phyloP scores from a whole-genome alignment of 2,797 vertebrate genomes.

The Allobates femoralis region DNA sequence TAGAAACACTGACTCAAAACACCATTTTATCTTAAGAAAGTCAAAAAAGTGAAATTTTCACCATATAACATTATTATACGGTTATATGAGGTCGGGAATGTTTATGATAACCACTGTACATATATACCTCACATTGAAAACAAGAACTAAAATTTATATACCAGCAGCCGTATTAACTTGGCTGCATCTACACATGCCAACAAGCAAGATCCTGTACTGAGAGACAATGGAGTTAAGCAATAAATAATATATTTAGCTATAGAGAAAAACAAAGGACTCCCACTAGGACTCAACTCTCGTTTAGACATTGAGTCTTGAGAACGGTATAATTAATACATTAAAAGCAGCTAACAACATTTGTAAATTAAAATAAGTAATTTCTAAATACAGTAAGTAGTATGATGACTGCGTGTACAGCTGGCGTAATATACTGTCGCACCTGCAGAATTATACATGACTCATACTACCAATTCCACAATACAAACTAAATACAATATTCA shows the following conservation, averaged over 20 bases:
- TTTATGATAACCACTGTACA: not conserved
- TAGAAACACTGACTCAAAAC: too few relatives aligned
- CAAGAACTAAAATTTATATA: not conserved
- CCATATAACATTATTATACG: not conserved
- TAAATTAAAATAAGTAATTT: conserved; percentile 7
- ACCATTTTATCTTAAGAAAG: too few relatives aligned
- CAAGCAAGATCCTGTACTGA: not conserved
- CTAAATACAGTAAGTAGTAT: not conserved
- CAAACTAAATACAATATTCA: too few relatives aligned
- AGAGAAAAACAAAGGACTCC: conserved; percentile 25
- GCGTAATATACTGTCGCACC: too few relatives aligned
- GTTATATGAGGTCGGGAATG: not conserved
- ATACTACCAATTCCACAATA: too few relatives aligned
- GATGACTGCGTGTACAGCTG: not conserved
- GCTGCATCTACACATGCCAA: not conserved
- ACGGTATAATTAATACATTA: conserved; percentile 29
- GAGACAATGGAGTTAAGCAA: not conserved
- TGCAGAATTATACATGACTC: not conserved
- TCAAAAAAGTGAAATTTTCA: not conserved
- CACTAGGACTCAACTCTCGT: conserved; percentile 2
- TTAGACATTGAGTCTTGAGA: conserved; percentile 20
- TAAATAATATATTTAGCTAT: conserved; percentile 45
- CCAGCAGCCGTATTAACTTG: not conserved
- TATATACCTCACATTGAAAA: not conserved
- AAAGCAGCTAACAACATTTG: not conserved